Percentiles rank a stretch among this genome's conserved stretches.
Evolutionary conservation across 2,888 invertebrate species (phyloP).

Genomic region (Melieria crassipennis): DNA sequence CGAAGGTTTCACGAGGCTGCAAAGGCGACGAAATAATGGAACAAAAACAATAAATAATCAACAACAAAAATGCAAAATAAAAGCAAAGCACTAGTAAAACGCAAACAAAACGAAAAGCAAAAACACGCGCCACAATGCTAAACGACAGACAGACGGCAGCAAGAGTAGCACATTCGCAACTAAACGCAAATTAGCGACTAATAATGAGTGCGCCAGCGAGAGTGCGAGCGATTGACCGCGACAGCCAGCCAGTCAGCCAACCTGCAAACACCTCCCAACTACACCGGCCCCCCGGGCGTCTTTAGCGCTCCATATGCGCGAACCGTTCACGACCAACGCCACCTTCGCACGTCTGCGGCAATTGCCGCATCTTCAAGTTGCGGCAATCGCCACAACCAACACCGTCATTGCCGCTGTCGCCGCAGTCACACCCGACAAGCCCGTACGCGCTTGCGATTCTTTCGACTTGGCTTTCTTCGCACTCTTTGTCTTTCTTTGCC

Average conservation of each 20-base stretch:
- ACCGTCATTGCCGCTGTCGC: neutral
- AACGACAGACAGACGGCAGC: neutral
- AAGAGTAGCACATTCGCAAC: constrained; percentile 32
- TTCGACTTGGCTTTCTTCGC: no score
- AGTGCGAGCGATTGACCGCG: neutral
- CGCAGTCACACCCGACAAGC: constrained; percentile 3
- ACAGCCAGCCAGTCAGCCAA: neutral
- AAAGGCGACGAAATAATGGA: no score
- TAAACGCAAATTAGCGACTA: constrained; percentile 44
- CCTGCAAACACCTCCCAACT: neutral
- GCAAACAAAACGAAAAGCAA: no score
- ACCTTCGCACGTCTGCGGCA: no score
- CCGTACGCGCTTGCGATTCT: neutral
- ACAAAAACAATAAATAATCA: no score
- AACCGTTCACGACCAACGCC: neutral
- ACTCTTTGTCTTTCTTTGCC: no score
- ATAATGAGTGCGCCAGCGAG: constrained; percentile 24
- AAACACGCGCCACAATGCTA: no score
- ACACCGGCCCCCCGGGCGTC: neutral
- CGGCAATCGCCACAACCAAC: neutral
- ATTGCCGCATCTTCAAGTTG: neutral
- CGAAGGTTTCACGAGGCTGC: no score
- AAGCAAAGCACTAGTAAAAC: no score
- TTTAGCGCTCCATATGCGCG: neutral
- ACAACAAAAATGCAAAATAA: no score